A percentile compares a stretch with the other conserved stretches of the same genome.
These are phyloP conservation scores for Calycopis cecrops DNA, from an alignment of 1,140 invertebrate species.

Conservation along the genomic window DNA sequence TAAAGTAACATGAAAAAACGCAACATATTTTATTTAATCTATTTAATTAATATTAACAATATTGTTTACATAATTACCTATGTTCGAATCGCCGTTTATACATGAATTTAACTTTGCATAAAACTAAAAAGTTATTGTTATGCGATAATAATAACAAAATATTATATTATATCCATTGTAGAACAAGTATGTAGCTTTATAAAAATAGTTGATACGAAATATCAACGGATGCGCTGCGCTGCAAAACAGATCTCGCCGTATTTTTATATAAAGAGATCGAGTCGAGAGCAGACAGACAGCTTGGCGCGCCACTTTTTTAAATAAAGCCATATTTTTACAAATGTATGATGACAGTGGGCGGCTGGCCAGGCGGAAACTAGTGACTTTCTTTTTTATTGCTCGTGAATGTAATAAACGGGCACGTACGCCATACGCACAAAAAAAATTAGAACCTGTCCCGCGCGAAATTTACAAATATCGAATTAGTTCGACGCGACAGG, in stretches of 20 bases:
- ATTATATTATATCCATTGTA: slow-evolving; percentile 24
- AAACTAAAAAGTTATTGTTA: too few species aligned
- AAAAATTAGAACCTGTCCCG: slow-evolving; percentile 3
- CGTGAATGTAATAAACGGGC: slow-evolving; percentile 49
- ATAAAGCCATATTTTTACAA: slow-evolving; percentile 46
- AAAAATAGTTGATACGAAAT: slow-evolving; percentile 18
- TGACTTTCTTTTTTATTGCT: slow-evolving; percentile 68
- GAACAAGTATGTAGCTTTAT: slow-evolving; percentile 11
- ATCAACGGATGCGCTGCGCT: slow-evolving; percentile 33
- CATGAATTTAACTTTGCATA: too few species aligned
- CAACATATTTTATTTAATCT: neutral
- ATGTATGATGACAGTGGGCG: slow-evolving; percentile 50
- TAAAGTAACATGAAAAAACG: neutral
- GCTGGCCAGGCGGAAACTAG: slow-evolving; percentile 46
- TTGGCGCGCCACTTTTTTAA: slow-evolving; percentile 68
- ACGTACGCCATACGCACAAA: slow-evolving; percentile 1
- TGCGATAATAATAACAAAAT: neutral
- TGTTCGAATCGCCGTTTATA: too few species aligned
- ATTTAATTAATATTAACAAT: neutral
- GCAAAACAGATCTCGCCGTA: slow-evolving; percentile 28
- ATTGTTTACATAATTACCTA: neutral
- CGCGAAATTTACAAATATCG: slow-evolving; percentile 1
- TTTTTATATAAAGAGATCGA: slow-evolving; percentile 22
- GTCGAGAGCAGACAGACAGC: slow-evolving; percentile 57
- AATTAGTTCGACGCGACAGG: too few species aligned